Evolutionary conservation across 2,113 vertebrate genomes (phyloP), one percentile per base, ranked within the genome.

Genomic region (Tichodroma muraria): DNA sequence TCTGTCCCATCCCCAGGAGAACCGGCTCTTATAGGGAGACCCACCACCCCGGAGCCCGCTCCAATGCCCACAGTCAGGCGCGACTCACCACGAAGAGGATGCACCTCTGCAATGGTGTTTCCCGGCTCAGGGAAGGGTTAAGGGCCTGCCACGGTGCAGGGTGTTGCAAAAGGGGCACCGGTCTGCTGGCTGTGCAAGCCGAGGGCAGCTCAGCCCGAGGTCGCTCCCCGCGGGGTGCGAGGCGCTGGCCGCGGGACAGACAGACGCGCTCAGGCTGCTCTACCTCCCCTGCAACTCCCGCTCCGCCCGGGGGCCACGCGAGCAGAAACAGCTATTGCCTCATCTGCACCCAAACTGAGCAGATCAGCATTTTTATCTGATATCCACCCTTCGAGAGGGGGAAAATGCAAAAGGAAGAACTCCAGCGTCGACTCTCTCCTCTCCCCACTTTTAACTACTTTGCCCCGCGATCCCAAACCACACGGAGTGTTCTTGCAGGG

Each of bases 41-140:
- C 17, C 63, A 6, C 6, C 15, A 17, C 9, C 12, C 15, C 53
- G 3, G 54, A 22, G 40, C 22, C 37, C n/a, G 33, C 64, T 75
- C 16, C 22, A 4, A 3, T 8, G 59, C 23, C 21, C 70, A 3
- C 18, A 4, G 28, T 15, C 64, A 33, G 1, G 0, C 6, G 38
- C 42, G 8, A 49, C 42, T 28, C n/a, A 0, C 71, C 45, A 1
- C 0, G 33, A 71, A 21, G n/a, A 17, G 31, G 28, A 6, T 6
- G 14, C 47, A 3, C 1, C 1, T 1, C 21, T 33, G 38, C 3
- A 0, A 4, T 6, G 42, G 40, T 9, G 50, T 38, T 65, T n/a
- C 18, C 38, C 47, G 24, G 71, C 2, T 2, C 4, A 30, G 37
- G 78, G 50, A n/a, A 85, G 69, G 38, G 56, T 24, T 59, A 30